Conservation (phyloP, 2,113 vertebrate species). For the Arizona elegans region DNA sequence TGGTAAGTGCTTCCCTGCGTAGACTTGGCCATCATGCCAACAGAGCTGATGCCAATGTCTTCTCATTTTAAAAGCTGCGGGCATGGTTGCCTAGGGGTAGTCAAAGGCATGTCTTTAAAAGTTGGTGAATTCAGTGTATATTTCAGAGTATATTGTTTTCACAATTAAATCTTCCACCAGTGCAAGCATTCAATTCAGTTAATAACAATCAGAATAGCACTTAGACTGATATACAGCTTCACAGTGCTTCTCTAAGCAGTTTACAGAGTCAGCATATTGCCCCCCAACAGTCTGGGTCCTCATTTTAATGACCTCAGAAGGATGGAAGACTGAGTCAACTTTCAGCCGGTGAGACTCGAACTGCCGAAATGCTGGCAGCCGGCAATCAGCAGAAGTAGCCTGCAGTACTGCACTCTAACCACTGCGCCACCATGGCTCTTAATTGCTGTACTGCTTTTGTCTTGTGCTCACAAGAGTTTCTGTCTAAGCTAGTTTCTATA, state of each 20-base stretch:
- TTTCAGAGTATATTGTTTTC: neutral
- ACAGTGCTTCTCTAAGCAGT: too few species aligned
- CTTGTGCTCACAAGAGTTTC: neutral
- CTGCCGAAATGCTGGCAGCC: too few species aligned
- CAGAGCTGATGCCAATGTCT: neutral
- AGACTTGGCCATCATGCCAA: slow-evolving; percentile 14
- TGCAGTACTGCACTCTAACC: too few species aligned
- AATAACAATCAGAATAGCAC: too few species aligned
- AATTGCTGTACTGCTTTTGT: neutral
- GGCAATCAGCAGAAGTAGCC: too few species aligned
- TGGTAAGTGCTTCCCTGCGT: slow-evolving; percentile 84
- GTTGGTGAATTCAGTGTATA: neutral
- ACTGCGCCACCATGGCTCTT: too few species aligned
- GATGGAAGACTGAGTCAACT: too few species aligned
- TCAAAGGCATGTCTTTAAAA: neutral
- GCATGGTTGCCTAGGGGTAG: neutral
- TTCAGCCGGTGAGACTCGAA: too few species aligned
- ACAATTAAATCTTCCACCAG: neutral
- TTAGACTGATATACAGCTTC: too few species aligned
- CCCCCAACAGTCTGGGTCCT: too few species aligned
- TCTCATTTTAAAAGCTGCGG: neutral
- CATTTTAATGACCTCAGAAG: too few species aligned
- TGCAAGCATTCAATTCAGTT: neutral
- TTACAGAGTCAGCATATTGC: too few species aligned
- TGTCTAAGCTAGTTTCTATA: neutral